These are phyloP conservation scores for Lemur catta DNA, from an alignment of 2,797 vertebrate species.

Conservation along the genomic window DNA sequence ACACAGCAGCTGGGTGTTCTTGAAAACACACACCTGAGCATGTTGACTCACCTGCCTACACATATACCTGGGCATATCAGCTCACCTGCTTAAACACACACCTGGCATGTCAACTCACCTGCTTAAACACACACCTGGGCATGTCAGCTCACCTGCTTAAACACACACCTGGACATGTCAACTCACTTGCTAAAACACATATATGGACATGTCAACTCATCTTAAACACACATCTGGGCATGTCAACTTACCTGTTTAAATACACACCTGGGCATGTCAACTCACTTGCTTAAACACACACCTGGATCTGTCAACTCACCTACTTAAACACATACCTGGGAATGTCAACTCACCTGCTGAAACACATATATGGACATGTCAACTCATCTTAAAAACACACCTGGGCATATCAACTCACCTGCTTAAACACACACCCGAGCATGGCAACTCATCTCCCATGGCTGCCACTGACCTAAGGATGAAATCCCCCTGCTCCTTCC, in stretches of 20 bases:
- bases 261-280: no score
- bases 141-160: no score
- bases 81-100: no score
- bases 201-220: no score
- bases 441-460: accelerated
- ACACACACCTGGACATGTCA: no score
- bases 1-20: not conserved
- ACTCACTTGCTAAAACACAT: no score
- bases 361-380: not conserved
- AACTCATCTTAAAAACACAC: not conserved
- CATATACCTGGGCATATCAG: no score
- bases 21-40: not conserved
- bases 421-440: not conserved
- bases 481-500: not conserved
- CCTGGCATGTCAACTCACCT: no score
- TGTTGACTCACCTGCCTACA: no score
- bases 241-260: no score
- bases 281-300: not conserved
- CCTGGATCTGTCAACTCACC: accelerated
- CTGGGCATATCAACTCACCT: accelerated
- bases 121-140: no score
- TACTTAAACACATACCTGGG: not conserved
- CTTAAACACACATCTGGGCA: no score
- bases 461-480: not conserved
- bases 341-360: accelerated